These are phyloP conservation scores for Hydriomena furcata DNA, from an alignment of 2,888 invertebrate species.

Conservation along the genomic window DNA sequence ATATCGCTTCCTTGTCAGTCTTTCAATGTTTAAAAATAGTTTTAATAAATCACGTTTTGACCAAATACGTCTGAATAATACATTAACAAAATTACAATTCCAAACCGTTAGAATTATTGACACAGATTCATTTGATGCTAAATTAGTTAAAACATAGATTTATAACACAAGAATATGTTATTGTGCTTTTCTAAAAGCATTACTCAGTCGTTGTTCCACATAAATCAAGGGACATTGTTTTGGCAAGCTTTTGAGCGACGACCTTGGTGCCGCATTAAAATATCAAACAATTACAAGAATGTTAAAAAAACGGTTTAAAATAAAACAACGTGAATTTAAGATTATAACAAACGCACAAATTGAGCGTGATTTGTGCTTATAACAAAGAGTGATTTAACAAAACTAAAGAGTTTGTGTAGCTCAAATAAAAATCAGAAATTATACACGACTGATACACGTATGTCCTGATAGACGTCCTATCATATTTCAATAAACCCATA, in stretches of 20 bases:
- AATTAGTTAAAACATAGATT: slow-evolving; percentile 49
- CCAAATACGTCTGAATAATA: no score
- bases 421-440: no score
- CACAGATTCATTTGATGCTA: slow-evolving; percentile 37
- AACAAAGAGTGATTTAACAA: no score
- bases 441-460: no score
- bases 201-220: slow-evolving; percentile 35
- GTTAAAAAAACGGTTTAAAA: slow-evolving; percentile 47
- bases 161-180: slow-evolving; percentile 48
- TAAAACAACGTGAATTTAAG: slow-evolving; percentile 21
- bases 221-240: slow-evolving; percentile 56
- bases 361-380: slow-evolving; percentile 8
- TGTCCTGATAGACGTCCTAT: no score
- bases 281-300: slow-evolving; percentile 51
- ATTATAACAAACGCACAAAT: slow-evolving; percentile 6
- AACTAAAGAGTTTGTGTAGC: no score
- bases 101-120: slow-evolving; percentile 33
- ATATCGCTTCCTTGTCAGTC: no score
- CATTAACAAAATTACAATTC: background rate
- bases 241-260: slow-evolving; percentile 53
- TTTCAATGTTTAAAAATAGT: no score
- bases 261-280: slow-evolving; percentile 60
- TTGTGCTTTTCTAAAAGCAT: slow-evolving; percentile 38
- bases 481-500: no score
- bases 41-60: no score